Evolutionary conservation across 1,140 invertebrate genomes (phyloP).

Genomic region (Wasmannia auropunctata): DNA sequence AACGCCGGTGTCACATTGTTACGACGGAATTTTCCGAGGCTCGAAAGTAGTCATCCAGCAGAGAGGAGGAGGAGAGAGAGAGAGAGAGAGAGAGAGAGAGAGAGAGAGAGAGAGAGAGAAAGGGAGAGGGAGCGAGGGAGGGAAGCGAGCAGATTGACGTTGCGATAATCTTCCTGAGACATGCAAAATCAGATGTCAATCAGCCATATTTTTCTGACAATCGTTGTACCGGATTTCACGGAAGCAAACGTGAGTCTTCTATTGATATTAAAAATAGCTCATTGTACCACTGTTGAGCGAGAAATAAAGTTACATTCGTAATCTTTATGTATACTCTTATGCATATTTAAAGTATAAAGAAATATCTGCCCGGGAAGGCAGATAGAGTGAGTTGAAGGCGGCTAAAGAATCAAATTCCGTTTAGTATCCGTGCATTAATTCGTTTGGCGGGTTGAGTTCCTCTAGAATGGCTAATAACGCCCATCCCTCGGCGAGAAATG

Average conservation of each 20-base stretch:
- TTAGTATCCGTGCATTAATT: slow-evolving; percentile 43
- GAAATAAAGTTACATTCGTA: background rate
- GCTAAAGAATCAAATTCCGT: slow-evolving; percentile 29
- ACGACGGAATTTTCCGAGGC: slow-evolving; percentile 70
- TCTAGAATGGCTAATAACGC: slow-evolving; percentile 27
- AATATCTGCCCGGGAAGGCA: background rate
- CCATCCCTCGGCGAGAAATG: slow-evolving; percentile 75
- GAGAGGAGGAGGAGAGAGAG: background rate
- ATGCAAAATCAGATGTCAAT: background rate
- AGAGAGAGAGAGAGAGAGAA: background rate
- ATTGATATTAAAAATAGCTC: background rate
- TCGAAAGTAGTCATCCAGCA: slow-evolving; percentile 61
- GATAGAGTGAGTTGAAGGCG: background rate
- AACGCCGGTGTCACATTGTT: slow-evolving; percentile 73
- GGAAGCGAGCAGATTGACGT: slow-evolving; percentile 12
- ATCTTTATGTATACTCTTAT: background rate
- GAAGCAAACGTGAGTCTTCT: background rate
- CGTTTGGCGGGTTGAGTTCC: slow-evolving; percentile 39
- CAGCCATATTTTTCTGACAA: background rate
- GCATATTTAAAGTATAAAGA: background rate
- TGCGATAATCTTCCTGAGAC: slow-evolving; percentile 12
- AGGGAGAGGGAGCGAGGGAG: background rate
- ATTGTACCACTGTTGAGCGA: background rate
- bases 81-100: background rate
- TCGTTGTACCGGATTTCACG: background rate